Base-by-base conservation (phyloP, 2,888 invertebrate species). In the Limnephilus auricula region DNA sequence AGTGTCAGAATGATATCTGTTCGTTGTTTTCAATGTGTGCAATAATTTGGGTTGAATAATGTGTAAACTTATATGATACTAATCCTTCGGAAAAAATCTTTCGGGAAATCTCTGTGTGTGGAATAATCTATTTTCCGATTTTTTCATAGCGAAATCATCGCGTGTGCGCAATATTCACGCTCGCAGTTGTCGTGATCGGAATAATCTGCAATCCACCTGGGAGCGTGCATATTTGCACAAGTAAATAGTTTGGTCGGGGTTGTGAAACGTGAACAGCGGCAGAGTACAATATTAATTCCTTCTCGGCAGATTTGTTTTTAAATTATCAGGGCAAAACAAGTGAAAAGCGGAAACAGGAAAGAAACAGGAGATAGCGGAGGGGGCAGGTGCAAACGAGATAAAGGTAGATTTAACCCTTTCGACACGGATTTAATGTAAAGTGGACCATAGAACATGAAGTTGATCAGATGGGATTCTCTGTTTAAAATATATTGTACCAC, bases 201-300 rank as follows among this genome's bases (percentile, higher is more conserved):
- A 65, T 65, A 65, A 65, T 25, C 65, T n/a, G 25, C 25, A n/a
- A 65, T 25, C 9, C 25, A 10, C 25, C 65, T n/a, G 9, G 65
- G 18, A n/a, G 65, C 9, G 65, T n/a, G 65, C 9, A n/a, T 65
- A 65, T 65, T 65, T 65, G 65, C 9, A n/a, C 25, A 65, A n/a
- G 65, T 65, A 65, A 65, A 65, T 65, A 65, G 25, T 65, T 65
- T 65, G 65, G 65, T 25, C 65, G 25, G 65, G 65, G 25, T 25
- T 65, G 25, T 65, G 65, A 9, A 25, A n/a, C n/a, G n/a, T 25
- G 65, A 9, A 65, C 2, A n/a, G n/a, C 9, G n/a, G 32, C 79
- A n/a, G 90, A 25, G 82, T 86, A 87, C 90, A 90, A 92, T 92
- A 90, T 92, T 89, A 90, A 92, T 90, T 92, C 92, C 89, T 78